Conservation (phyloP, 2,113 vertebrate species). For the Indicator indicator region DNA sequence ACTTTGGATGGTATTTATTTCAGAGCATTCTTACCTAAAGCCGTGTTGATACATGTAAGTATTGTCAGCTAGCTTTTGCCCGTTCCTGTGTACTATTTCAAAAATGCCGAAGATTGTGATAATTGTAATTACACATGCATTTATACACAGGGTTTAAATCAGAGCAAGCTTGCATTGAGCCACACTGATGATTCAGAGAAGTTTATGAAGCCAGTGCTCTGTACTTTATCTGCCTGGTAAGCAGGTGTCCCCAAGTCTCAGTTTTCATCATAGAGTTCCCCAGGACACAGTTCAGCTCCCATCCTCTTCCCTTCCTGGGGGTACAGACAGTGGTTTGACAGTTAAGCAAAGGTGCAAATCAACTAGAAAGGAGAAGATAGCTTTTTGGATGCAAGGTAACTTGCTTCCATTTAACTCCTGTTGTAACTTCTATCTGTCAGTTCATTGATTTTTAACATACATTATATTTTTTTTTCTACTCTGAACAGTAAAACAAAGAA, state of each 20-base stretch:
- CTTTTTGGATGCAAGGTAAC: background rate
- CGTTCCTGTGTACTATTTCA: background rate
- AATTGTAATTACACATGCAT: background rate
- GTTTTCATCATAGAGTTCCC: background rate
- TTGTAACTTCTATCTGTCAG: background rate
- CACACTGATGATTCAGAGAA: background rate
- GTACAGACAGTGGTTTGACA: background rate
- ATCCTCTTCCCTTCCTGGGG: background rate
- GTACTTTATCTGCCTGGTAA: background rate
- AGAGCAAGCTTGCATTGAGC: background rate
- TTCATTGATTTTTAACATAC: background rate
- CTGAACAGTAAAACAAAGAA: background rate
- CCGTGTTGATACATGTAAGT: background rate
- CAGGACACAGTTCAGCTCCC: background rate
- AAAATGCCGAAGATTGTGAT: background rate
- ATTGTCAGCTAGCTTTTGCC: background rate
- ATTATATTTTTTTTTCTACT: background rate
- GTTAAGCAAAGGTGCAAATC: background rate
- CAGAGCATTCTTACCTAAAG: background rate
- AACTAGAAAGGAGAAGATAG: background rate
- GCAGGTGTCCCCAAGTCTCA: background rate
- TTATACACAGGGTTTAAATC: background rate
- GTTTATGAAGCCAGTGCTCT: background rate
- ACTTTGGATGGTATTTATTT: background rate
- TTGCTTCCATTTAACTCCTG: background rate